Percentiles rank a stretch among this genome's conserved stretches.
Conservation (phyloP, 1,140 invertebrate genomes). For the Zelostemma sp. region DNA sequence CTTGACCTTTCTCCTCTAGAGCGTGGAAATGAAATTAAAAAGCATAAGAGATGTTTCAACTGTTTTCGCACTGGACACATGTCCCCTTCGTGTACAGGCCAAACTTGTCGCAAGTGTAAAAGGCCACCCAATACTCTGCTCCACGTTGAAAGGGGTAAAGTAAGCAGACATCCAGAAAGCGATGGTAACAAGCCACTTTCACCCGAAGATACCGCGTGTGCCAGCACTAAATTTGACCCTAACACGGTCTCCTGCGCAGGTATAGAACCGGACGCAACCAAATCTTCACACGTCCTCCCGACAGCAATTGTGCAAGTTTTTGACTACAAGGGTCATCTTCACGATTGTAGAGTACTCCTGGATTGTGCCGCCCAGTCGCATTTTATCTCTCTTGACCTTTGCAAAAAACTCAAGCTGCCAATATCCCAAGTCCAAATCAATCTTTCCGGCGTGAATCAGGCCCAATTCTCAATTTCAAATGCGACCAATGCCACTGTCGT, state of each 20-base stretch:
- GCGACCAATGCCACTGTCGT: constrained; percentile 9
- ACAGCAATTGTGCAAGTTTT: neutral
- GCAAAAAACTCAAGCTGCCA: constrained; percentile 4
- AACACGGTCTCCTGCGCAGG: too few relatives aligned
- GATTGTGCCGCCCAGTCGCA: constrained; percentile 38
- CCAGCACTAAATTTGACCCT: too few relatives aligned
- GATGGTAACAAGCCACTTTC: too few relatives aligned
- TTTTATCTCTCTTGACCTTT: constrained; percentile 9
- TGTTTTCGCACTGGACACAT: constrained; percentile 7
- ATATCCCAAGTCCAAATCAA: constrained; percentile 14
- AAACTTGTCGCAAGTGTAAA: neutral
- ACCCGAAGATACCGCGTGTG: too few relatives aligned
- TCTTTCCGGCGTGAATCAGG: constrained; percentile 4
- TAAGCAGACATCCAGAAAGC: neutral
- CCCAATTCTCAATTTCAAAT: neutral
- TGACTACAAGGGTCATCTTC: neutral
- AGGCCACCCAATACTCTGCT: constrained; percentile 8
- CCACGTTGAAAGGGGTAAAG: constrained; percentile 6
- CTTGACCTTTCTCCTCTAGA: constrained; percentile 2
- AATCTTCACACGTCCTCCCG: neutral
- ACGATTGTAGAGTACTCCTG: constrained; percentile 24
- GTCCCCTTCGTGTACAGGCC: neutral
- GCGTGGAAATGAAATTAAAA: neutral
- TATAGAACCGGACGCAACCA: neutral
- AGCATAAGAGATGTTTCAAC: constrained; percentile 10